Evolutionary conservation across 2,113 vertebrate species (phyloP).

Genomic region (Irena cyanogastra): DNA sequence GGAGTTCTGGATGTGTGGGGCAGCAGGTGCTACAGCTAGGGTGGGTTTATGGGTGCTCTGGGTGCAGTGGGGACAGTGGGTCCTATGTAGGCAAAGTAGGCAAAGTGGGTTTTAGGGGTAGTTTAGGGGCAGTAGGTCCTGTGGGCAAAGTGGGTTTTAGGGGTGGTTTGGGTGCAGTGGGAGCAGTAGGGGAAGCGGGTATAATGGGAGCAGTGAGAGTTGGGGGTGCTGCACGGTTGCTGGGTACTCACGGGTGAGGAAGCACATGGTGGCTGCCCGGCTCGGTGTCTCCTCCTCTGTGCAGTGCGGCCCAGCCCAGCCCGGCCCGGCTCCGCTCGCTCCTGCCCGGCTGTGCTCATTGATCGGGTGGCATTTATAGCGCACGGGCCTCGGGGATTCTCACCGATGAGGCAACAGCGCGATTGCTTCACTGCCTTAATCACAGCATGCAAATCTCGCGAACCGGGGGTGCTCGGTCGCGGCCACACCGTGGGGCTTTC

Average conservation of each 20-base stretch:
- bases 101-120: background rate
- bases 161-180: background rate
- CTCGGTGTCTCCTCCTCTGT: background rate
- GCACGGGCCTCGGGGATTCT: constrained; percentile 24
- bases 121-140: too few relatives aligned
- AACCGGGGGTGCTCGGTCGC: background rate
- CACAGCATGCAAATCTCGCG: background rate
- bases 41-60: background rate
- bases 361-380: constrained; percentile 49
- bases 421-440: constrained; percentile 57
- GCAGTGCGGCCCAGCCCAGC: background rate
- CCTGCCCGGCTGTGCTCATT: constrained; percentile 21
- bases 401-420: constrained; percentile 25
- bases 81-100: fast-evolving
- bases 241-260: constrained; percentile 24
- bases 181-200: too few relatives aligned
- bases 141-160: background rate
- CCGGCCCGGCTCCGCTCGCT: background rate
- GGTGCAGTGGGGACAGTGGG: background rate
- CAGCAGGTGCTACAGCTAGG: background rate
- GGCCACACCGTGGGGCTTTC: background rate
- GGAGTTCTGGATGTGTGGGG: background rate
- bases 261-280: background rate
- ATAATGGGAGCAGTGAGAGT: background rate
- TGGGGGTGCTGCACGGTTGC: background rate